phyloP scores from a whole-genome alignment of 2,797 vertebrate genomes.

The Vultur gryphus region DNA sequence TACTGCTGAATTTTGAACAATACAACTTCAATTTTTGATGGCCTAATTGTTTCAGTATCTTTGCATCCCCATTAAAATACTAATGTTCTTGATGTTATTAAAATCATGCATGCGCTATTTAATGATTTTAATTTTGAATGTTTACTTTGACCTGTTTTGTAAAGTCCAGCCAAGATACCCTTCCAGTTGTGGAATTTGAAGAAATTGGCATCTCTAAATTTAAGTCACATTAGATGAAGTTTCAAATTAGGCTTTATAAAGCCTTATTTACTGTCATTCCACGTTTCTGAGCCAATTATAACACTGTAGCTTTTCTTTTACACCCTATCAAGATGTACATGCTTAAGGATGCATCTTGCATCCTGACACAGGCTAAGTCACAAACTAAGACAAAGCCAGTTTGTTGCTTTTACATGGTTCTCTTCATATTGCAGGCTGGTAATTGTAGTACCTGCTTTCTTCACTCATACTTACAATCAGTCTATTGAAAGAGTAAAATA shows the following conservation, averaged over 20 bases:
- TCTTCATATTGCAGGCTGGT: background rate
- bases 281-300: background rate
- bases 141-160: background rate
- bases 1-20: background rate
- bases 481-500: background rate
- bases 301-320: background rate
- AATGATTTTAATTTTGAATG: background rate
- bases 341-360: background rate
- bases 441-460: background rate
- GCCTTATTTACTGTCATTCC: background rate
- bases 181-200: background rate
- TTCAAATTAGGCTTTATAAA: background rate
- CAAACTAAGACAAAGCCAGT: background rate
- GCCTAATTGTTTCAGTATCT: background rate
- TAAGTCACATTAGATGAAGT: background rate
- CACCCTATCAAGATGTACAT: background rate
- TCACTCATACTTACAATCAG: background rate
- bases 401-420: background rate
- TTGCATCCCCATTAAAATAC: background rate
- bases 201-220: background rate
- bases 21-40: background rate
- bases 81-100: background rate
- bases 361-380: background rate
- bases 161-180: background rate
- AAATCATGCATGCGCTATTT: background rate